phyloP scores from a whole-genome alignment of 2,113 vertebrate genomes.

The Heterocephalus glaber region DNA sequence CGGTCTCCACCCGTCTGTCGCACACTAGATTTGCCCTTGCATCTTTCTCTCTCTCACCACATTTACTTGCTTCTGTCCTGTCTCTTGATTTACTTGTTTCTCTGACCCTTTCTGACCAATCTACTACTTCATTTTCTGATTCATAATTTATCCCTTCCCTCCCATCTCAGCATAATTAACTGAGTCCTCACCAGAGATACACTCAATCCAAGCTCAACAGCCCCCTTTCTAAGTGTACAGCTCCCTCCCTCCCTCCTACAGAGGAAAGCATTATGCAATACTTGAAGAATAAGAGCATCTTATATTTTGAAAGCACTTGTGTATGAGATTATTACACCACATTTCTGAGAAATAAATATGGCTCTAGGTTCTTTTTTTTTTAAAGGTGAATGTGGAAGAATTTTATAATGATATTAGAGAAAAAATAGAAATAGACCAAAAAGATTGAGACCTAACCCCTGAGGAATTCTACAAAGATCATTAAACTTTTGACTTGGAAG shows the following conservation, averaged over 20 bases:
- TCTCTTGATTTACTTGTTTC: not conserved
- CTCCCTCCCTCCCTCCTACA: not conserved
- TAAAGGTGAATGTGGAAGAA: not conserved
- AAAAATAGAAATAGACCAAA: not conserved
- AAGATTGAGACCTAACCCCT: not conserved
- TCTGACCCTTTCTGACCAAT: not conserved
- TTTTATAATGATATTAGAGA: not conserved
- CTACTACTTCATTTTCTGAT: not conserved
- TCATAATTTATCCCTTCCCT: not conserved
- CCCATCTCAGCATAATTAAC: not conserved
- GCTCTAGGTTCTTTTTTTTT: not conserved
- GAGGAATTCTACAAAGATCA: not conserved
- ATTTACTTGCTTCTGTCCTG: not conserved
- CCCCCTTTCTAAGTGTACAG: not conserved
- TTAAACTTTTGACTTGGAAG: conserved; percentile 10
- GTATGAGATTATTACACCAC: not conserved
- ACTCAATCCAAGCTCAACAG: not conserved
- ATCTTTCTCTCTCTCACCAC: not conserved
- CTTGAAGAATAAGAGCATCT: not conserved
- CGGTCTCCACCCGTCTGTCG: not conserved
- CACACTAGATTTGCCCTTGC: too few species aligned
- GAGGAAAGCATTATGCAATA: not conserved
- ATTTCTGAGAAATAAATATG: conserved; percentile 3
- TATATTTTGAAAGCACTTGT: not conserved
- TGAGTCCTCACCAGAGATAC: not conserved